These are phyloP conservation scores for Melanostigma gelatinosum DNA, from an alignment of 2,113 vertebrate genomes.

Conservation along the genomic window DNA sequence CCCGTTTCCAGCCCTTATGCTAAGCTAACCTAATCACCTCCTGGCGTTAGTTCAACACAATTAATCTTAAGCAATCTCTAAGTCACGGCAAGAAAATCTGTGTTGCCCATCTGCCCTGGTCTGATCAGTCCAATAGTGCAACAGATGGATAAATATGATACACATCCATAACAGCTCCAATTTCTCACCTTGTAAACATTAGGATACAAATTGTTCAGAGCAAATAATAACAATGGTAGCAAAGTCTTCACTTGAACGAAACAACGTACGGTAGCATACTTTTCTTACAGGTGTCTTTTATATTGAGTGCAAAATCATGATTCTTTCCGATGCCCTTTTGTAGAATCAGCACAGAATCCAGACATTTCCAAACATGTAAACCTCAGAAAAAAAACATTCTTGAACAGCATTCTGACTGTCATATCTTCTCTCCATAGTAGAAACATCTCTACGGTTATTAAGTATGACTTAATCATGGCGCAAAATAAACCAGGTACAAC, in stretches of 20 bases:
- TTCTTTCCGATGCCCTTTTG: slow-evolving; percentile 21
- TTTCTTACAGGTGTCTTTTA: slow-evolving; percentile 35
- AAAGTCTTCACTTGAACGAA: slow-evolving; percentile 42
- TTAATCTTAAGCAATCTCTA: not conserved
- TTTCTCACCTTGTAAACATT: slow-evolving; percentile 53
- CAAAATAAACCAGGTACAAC: slow-evolving; percentile 48
- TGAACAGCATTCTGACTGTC: not conserved
- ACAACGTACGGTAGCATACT: slow-evolving; percentile 25
- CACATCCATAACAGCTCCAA: slow-evolving; percentile 31
- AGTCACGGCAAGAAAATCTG: not conserved
- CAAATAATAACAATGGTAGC: slow-evolving; percentile 44
- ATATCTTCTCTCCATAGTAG: slow-evolving; percentile 23
- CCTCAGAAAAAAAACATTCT: slow-evolving; percentile 4
- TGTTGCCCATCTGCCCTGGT: slow-evolving; percentile 32
- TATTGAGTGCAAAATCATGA: slow-evolving; percentile 54
- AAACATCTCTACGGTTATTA: slow-evolving; percentile 37
- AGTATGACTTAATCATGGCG: slow-evolving; percentile 56
- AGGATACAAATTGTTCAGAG: slow-evolving; percentile 36
- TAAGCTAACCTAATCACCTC: slow-evolving; percentile 8
- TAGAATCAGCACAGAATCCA: slow-evolving; percentile 12
- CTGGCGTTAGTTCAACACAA: not conserved
- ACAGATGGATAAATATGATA: slow-evolving; percentile 38
- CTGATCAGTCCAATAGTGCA: slow-evolving; percentile 46
- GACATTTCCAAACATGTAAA: slow-evolving; percentile 20
- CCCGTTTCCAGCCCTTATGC: not conserved